Conservation (phyloP, 2,888 invertebrate species). For the Troides helena region DNA sequence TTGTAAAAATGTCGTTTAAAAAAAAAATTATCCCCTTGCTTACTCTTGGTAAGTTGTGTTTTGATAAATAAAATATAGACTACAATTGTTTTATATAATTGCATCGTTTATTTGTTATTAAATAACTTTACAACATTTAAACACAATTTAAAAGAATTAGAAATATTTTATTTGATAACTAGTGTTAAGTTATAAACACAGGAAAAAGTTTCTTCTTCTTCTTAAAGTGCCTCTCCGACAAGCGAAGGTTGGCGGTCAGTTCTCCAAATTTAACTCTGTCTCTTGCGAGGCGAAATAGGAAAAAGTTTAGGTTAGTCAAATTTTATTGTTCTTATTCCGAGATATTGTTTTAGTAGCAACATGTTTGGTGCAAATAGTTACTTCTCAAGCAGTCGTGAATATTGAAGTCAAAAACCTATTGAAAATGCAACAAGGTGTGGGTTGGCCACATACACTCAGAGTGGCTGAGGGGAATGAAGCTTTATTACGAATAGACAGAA, state of each 20-base stretch:
- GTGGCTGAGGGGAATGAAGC: conserved; percentile 61
- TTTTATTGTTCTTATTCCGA: neutral
- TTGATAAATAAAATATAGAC: too few relatives aligned
- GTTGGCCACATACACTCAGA: conserved; percentile 56
- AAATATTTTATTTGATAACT: too few relatives aligned
- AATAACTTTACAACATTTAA: too few relatives aligned
- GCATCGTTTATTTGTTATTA: too few relatives aligned
- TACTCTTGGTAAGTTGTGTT: neutral
- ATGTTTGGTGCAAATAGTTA: conserved; percentile 32
- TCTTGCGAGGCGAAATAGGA: too few relatives aligned
- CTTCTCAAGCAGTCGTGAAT: conserved; percentile 37
- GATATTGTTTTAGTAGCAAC: conserved; percentile 29
- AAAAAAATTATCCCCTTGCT: neutral
- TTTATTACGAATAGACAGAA: conserved; percentile 50
- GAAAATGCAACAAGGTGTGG: conserved; percentile 60
- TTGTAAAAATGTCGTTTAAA: neutral
- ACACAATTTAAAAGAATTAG: too few relatives aligned
- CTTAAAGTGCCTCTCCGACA: too few relatives aligned
- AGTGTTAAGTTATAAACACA: too few relatives aligned
- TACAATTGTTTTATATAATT: too few relatives aligned
- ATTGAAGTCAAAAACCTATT: conserved; percentile 50
- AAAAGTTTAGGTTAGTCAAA: neutral
- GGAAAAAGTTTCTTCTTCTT: too few relatives aligned
- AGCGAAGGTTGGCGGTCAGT: too few relatives aligned
- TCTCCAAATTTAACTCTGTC: too few relatives aligned